Evolutionary conservation across 1,140 invertebrate genomes (phyloP).

Genomic region (Parapsyche elsis): DNA sequence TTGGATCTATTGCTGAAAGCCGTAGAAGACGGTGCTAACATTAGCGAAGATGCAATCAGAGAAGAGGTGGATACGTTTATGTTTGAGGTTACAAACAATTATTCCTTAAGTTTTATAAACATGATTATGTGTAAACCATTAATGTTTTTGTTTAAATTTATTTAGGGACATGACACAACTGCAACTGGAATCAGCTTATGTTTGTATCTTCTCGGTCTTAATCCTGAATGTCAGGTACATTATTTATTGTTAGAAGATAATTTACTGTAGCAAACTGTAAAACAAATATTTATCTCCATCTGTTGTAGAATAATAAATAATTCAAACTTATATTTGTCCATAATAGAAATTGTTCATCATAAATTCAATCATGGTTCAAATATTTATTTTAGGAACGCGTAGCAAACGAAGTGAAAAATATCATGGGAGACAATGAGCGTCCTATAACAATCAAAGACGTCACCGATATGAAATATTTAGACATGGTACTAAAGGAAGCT

Average conservation of each 20-base stretch:
- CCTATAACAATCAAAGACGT: slow-evolving; percentile 66
- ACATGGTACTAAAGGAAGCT: slow-evolving; percentile 78
- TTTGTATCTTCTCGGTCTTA: slow-evolving; percentile 69
- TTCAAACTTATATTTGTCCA: no score
- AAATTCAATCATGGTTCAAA: no score
- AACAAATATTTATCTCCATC: no score
- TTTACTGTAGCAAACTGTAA: slow-evolving; percentile 20
- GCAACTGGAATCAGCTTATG: slow-evolving; percentile 69
- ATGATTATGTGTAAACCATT: no score
- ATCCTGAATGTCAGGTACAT: slow-evolving; percentile 71
- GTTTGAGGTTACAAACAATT: slow-evolving; percentile 72
- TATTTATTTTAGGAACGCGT: slow-evolving; percentile 38
- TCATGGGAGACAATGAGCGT: slow-evolving; percentile 54
- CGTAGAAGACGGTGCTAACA: slow-evolving; percentile 66
- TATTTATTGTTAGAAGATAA: slow-evolving; percentile 22
- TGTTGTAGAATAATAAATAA: neutral
- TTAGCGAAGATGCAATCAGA: slow-evolving; percentile 75
- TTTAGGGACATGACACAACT: slow-evolving; percentile 80
- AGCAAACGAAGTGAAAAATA: slow-evolving; percentile 52
- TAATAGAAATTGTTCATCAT: no score
- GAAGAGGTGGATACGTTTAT: slow-evolving; percentile 90
- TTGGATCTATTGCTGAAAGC: slow-evolving; percentile 78
- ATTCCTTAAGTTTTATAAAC: neutral
- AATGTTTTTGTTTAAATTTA: no score
- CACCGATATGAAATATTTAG: slow-evolving; percentile 75